Evolutionary conservation across 2,113 vertebrate species (phyloP).

Genomic region (Phylloscopus whistleri): DNA sequence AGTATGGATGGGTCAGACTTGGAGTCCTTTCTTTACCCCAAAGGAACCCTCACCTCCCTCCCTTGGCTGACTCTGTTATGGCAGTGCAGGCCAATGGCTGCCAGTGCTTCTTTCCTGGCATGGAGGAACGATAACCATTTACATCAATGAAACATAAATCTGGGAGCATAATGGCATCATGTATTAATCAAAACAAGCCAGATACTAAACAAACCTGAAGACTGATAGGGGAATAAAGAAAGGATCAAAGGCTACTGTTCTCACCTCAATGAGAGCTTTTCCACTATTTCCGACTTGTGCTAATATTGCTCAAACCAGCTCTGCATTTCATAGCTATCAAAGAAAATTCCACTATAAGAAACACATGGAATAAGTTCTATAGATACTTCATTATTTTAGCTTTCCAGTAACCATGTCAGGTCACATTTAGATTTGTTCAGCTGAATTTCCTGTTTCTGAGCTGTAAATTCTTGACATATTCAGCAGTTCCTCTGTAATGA

Average conservation of each 20-base stretch:
- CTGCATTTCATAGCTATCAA: too few relatives aligned
- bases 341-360: too few relatives aligned
- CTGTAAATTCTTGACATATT: too few relatives aligned
- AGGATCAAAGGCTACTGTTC: not conserved
- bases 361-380: too few relatives aligned
- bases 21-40: not conserved
- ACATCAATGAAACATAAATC: slow-evolving; percentile 21
- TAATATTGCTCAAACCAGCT: too few relatives aligned
- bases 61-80: not conserved
- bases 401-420: too few relatives aligned
- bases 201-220: not conserved
- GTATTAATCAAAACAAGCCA: slow-evolving; percentile 1
- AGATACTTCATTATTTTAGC: too few relatives aligned
- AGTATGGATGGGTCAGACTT: slow-evolving; percentile 6
- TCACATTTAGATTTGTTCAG: too few relatives aligned
- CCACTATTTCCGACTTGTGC: not conserved
- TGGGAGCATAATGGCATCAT: not conserved
- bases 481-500: too few relatives aligned
- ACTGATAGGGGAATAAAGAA: not conserved
- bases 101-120: not conserved
- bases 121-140: not conserved
- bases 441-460: too few relatives aligned
- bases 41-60: not conserved
- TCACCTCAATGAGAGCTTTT: not conserved
- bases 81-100: not conserved